Evolutionary conservation across 2,888 invertebrate species (phyloP), one percentile per base, ranked within the genome.

Genomic region (Tridacna crocea): DNA sequence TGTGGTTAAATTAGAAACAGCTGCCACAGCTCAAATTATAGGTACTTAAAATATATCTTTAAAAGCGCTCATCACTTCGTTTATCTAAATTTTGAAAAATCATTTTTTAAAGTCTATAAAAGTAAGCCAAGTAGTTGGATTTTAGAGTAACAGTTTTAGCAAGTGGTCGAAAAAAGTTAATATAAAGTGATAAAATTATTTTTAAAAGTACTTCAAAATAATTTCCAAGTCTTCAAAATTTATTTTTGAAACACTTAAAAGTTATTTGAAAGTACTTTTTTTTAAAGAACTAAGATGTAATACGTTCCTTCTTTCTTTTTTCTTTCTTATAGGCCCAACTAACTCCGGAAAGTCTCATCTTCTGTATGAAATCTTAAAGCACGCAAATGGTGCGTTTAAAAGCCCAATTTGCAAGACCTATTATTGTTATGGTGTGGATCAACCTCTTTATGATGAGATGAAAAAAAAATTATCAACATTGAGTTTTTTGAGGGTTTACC

Each of bases 401-500:
- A 22, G 19, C 46, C 77, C 77, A 0, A 55, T 70, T n/a, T 47
- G 19, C 8, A 47, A 48, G 48, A 77, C 47, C 22, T 72, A 72
- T 22, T 77, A 36, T 51, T 72, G 72, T 63, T 77, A 72, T 26
- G 72, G 77, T 19, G 77, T 77, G 46, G 36, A 77, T 51, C 77
- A 72, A 72, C 72, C 61, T 11, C 36, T 77, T 17, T 77, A 72
- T 63, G 72, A 77, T 27, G 72, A 70, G 22, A 78, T 78, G 72
- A 75, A 72, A 63, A 47, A 15, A 55, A 36, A 36, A 26, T 27
- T 78, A 17, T 13, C 68, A 24, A 72, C 46, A 73, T 82, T 0
- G 70, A 61, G 15, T 79, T 79, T 68, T 46, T 61, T 51, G 48
- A 79, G 19, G 82, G 82, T 24, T 26, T 82, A 17, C 82, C 79